phyloP scores from a whole-genome alignment of 1,140 invertebrate genomes.

The Oscheius sp. region DNA sequence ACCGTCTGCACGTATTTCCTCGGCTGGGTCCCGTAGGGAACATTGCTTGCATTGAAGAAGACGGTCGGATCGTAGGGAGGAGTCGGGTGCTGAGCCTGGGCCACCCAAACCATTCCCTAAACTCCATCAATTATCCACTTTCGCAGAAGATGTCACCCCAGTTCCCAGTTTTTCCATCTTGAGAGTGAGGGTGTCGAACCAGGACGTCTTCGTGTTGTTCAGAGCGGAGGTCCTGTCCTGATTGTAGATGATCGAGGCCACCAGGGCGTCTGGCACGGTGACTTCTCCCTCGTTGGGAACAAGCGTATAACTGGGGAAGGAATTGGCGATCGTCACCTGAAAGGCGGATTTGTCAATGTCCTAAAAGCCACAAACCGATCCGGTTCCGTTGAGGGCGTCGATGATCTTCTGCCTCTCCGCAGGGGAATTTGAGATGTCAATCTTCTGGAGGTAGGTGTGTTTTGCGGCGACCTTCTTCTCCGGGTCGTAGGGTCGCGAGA shows the following conservation, averaged over 20 bases:
- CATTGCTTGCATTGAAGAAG: slow-evolving; percentile 9
- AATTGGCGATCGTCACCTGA: slow-evolving; percentile 35
- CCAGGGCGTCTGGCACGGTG: slow-evolving; percentile 11
- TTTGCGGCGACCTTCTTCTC: slow-evolving; percentile 13
- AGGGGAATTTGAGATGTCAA: not conserved
- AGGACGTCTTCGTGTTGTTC: slow-evolving; percentile 8
- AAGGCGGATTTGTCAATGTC: not conserved
- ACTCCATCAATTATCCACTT: not conserved
- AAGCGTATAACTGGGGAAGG: slow-evolving; percentile 43
- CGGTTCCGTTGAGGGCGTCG: not conserved
- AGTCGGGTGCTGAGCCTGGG: slow-evolving; percentile 4
- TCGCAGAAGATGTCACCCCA: not conserved
- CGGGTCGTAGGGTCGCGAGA: slow-evolving; percentile 26
- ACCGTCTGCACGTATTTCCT: slow-evolving; percentile 52
- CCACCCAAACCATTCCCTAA: slow-evolving; percentile 20
- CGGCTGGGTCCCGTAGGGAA: slow-evolving; percentile 5
- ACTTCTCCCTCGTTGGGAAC: slow-evolving; percentile 59
- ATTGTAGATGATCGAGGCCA: slow-evolving; percentile 18
- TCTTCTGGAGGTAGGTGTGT: slow-evolving; percentile 8
- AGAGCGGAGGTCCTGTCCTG: not conserved
- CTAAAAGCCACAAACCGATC: not conserved
- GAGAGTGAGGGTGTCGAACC: slow-evolving; percentile 20
- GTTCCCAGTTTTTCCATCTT: not conserved
- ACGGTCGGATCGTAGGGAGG: not conserved
- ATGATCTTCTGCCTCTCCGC: not conserved